Conservation (phyloP, 1,140 invertebrate genomes). For the Sarcophaga bullata region DNA sequence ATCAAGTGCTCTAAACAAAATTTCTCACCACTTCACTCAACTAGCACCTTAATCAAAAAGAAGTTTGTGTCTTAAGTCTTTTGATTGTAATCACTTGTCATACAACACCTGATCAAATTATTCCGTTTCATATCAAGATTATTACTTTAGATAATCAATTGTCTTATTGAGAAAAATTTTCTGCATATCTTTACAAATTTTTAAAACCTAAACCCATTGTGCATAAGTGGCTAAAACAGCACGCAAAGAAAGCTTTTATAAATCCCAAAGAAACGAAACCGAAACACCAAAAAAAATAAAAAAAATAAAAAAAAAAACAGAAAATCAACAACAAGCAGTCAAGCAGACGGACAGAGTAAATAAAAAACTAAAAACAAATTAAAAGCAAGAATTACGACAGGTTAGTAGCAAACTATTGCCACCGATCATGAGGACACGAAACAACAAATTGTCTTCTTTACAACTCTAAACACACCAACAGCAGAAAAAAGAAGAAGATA, state of each 20-base stretch:
- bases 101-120: too few relatives aligned
- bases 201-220: neutral
- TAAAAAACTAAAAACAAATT: constrained; percentile 31
- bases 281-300: too few relatives aligned
- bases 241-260: constrained; percentile 31
- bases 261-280: neutral
- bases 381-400: constrained; percentile 42
- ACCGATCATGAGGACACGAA: constrained; percentile 35
- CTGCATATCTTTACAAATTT: too few relatives aligned
- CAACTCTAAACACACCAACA: neutral
- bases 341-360: neutral
- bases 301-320: too few relatives aligned
- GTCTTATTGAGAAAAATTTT: too few relatives aligned
- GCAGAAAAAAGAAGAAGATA: constrained; percentile 17
- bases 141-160: too few relatives aligned
- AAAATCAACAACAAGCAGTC: constrained; percentile 23
- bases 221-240: neutral
- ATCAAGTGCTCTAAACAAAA: too few relatives aligned
- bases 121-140: too few relatives aligned
- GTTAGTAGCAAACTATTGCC: constrained; percentile 40
- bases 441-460: constrained; percentile 36
- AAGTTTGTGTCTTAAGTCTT: too few relatives aligned
- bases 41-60: too few relatives aligned
- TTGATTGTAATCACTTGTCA: too few relatives aligned
- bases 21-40: too few relatives aligned